Evolutionary conservation across 2,113 vertebrate genomes (phyloP).

Genomic region (Polyodon spathula): DNA sequence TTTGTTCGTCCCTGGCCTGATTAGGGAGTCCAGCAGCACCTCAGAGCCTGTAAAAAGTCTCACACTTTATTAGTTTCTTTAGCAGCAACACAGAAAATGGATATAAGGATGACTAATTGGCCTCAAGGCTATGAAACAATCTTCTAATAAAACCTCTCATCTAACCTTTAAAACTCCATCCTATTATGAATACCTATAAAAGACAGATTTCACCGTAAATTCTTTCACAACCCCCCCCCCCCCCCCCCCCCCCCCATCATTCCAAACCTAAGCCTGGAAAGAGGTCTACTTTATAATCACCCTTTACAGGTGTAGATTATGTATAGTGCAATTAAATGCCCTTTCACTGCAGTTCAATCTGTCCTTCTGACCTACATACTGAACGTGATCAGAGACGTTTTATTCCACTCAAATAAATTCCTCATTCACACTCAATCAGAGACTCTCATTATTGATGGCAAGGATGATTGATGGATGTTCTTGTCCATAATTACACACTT

Average conservation of each 20-base stretch:
- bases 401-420: constrained; percentile 31
- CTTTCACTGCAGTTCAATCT: constrained; percentile 27
- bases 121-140: neutral
- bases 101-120: neutral
- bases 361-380: too few species aligned
- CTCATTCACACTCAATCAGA: constrained; percentile 27
- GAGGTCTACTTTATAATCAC: neutral
- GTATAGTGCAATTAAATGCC: too few species aligned
- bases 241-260: too few species aligned
- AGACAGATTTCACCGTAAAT: neutral
- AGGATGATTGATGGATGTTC: constrained; percentile 34
- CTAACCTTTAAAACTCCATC: neutral
- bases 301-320: too few species aligned
- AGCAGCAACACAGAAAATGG: neutral
- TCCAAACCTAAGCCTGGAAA: neutral
- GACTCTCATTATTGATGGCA: too few species aligned
- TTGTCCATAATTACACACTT: constrained; percentile 31
- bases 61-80: constrained; percentile 3
- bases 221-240: neutral
- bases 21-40: neutral
- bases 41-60: neutral
- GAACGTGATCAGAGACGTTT: constrained; percentile 25
- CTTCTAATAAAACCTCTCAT: neutral
- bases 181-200: too few species aligned
- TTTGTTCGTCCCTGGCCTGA: neutral